Conservation (phyloP, 2,888 invertebrate species). For the Callyntrura guangdongensis region DNA sequence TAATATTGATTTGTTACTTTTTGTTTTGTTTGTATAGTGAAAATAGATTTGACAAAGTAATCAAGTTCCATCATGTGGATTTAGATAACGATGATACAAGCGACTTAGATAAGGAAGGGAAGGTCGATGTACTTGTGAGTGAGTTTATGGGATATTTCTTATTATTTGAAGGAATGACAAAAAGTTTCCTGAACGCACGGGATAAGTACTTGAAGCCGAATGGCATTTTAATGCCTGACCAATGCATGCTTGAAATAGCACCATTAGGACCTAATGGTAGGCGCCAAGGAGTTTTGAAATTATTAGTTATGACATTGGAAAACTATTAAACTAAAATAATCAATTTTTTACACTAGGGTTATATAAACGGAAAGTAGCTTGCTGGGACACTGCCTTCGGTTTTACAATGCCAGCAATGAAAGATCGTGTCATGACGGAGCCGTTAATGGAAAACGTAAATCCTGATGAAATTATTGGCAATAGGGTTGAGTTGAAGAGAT, state of each 20-base stretch:
- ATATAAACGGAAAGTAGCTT: slow-evolving; percentile 91
- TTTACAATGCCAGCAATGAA: slow-evolving; percentile 97
- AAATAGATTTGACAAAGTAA: slow-evolving; percentile 91
- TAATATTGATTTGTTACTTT: slow-evolving; percentile 10
- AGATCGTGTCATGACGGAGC: slow-evolving; percentile 92
- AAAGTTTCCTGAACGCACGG: slow-evolving; percentile 95
- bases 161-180: slow-evolving; percentile 98
- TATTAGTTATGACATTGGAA: no score
- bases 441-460: slow-evolving; percentile 90
- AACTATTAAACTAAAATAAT: no score
- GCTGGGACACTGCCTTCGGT: slow-evolving; percentile 97
- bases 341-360: slow-evolving; percentile 87
- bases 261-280: slow-evolving; percentile 92
- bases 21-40: slow-evolving; percentile 87
- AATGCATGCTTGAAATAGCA: slow-evolving; percentile 92
- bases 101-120: slow-evolving; percentile 86
- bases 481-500: slow-evolving; percentile 89
- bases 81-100: slow-evolving; percentile 90
- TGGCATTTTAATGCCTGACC: slow-evolving; percentile 93
- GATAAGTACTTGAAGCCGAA: slow-evolving; percentile 92
- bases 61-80: slow-evolving; percentile 93
- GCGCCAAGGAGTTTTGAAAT: no score
- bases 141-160: slow-evolving; percentile 99
- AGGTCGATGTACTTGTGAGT: slow-evolving; percentile 95
- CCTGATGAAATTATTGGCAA: slow-evolving; percentile 90